A percentile compares a stretch with the other conserved stretches of the same genome.
Conservation (phyloP, 2,888 invertebrate species). For the Iphiclides podalirius region DNA sequence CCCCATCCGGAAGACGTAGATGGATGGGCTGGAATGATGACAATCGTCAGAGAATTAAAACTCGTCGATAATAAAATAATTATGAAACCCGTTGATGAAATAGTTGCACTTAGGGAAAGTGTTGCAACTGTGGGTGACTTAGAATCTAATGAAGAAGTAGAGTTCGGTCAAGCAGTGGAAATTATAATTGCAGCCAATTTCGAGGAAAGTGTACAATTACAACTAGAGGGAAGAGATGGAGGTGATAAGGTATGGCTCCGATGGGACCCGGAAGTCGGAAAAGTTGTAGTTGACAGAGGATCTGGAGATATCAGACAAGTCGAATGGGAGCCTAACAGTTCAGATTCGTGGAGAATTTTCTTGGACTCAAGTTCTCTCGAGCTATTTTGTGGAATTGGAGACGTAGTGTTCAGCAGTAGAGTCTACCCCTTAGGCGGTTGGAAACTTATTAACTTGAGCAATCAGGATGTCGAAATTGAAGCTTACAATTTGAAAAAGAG, state of each 20-base stretch:
- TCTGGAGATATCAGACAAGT: constrained; percentile 58
- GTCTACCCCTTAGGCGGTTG: constrained; percentile 60
- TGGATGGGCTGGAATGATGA: constrained; percentile 70
- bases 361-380: constrained; percentile 67
- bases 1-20: constrained; percentile 56
- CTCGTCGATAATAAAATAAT: constrained; percentile 50
- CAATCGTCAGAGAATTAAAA: constrained; percentile 58
- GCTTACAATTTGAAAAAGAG: constrained; percentile 54
- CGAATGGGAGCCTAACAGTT: constrained; percentile 51
- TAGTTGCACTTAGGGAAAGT: constrained; percentile 45
- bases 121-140: constrained; percentile 39
- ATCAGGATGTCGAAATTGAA: constrained; percentile 45
- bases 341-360: constrained; percentile 55
- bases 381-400: constrained; percentile 69
- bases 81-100: constrained; percentile 56
- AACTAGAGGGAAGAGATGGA: constrained; percentile 51
- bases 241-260: constrained; percentile 45
- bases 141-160: constrained; percentile 32
- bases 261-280: constrained; percentile 51
- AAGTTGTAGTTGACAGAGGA: constrained; percentile 56
- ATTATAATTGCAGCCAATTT: constrained; percentile 49
- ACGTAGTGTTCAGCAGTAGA: constrained; percentile 68
- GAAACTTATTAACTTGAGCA: constrained; percentile 54
- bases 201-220: constrained; percentile 43
- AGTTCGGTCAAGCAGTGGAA: constrained; percentile 56